A percentile compares a stretch with the other conserved stretches of the same genome.
These are phyloP conservation scores for Hartigia nigra DNA, from an alignment of 2,888 invertebrate species.

Conservation along the genomic window DNA sequence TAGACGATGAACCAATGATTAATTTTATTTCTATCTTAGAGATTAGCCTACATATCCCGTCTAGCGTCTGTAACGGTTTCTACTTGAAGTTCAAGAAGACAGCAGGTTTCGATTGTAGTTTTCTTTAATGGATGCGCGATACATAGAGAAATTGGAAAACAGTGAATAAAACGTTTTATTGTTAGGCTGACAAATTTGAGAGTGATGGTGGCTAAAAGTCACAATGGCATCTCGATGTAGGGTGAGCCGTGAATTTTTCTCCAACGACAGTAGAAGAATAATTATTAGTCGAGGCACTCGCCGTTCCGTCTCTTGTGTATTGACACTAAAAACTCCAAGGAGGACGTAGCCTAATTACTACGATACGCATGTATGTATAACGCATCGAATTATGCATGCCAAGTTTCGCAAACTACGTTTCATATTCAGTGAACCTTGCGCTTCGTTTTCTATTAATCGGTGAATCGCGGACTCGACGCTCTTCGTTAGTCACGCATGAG, in stretches of 20 bases:
- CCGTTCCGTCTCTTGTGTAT: conserved; percentile 24
- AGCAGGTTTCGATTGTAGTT: not conserved
- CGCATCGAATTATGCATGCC: conserved; percentile 43
- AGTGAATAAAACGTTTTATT: not conserved
- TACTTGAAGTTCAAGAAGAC: not conserved
- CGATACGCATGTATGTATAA: conserved; percentile 30
- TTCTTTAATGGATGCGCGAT: not conserved
- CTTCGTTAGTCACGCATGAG: conserved; percentile 46
- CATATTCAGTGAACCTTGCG: conserved; percentile 43
- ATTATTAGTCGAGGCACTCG: not conserved
- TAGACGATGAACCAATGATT: not conserved
- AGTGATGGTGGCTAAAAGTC: not conserved
- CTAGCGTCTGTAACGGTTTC: not conserved
- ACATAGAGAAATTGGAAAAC: not conserved
- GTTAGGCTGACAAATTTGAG: not conserved
- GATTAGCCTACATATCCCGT: not conserved
- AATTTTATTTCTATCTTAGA: not conserved
- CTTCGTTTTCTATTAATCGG: conserved; percentile 55
- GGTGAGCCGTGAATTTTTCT: not conserved
- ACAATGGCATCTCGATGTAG: not conserved
- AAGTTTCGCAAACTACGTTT: conserved; percentile 48
- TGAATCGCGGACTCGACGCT: conserved; percentile 22
- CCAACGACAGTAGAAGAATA: not conserved
- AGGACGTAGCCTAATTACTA: not conserved
- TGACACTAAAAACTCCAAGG: conserved; percentile 35